Evolutionary conservation across 1,140 invertebrate species (phyloP), one percentile per base, ranked within the genome.

Genomic region (Colletes latitarsis): DNA sequence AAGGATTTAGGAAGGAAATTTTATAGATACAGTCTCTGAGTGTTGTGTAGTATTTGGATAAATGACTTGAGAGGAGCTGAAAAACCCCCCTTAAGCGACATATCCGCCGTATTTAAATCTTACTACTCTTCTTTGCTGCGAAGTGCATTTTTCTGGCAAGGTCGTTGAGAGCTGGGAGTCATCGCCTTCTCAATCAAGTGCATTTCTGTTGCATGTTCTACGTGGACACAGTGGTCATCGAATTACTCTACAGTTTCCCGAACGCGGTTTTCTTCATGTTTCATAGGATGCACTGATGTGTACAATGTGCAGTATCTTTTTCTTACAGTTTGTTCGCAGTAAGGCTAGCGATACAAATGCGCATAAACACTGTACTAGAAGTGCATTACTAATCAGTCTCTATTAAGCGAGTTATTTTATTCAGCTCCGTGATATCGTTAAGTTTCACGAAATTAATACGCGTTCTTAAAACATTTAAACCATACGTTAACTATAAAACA

Each of bases 121-220:
- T 21, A 49, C 60, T 57, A 66, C 67, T 75, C 62, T 82, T 70
- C 63, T 71, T 71, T 60, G 63, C 70, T 57, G 76, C 41, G 71
- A 81, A 77, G 74, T 76, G 41, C 62, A 62, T 55, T 73, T 77
- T 10, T 77, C 39, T 30, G 46, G 46, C 49, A 60, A 67, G 69
- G 66, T 78, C 41, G 53, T 69, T 75, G 58, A 75, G 17, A 82
- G 70, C 74, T 85, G 74, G 74, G 60, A 64, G 72, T 74, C 70
- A 68, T 73, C 78, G 52, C 15, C 71, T 80, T 83, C 19, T 80
- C 53, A 58, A 73, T 76, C 60, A 66, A 55, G 72, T 60, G 66
- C 58, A 67, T 81, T 85, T 67, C 39, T 21, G 73, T 68, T 83
- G 53, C 58, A 75, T 68, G 41, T 57, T 79, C 76, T 73, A 49